phyloP scores from a whole-genome alignment of 1,140 invertebrate genomes.

The Mycetomoellerius zeteki region DNA sequence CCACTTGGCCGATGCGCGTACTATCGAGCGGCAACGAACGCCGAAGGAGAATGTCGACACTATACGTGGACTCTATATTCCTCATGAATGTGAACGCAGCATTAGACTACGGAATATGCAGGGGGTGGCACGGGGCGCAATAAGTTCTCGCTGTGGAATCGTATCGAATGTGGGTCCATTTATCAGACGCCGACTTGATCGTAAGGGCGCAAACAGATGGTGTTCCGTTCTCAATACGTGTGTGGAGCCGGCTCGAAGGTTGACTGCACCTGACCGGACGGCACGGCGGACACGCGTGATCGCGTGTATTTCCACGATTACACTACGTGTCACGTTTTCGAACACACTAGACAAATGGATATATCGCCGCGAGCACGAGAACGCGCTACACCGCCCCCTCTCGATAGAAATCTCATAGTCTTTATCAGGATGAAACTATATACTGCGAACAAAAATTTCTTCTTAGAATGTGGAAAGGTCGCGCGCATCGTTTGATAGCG shows the following conservation, averaged over 20 bases:
- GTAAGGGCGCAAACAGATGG: slow-evolving; percentile 56
- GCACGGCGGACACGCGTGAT: slow-evolving; percentile 66
- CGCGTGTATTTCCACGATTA: slow-evolving; percentile 67
- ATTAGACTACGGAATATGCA: slow-evolving; percentile 42
- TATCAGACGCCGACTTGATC: slow-evolving; percentile 55
- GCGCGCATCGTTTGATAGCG: background rate
- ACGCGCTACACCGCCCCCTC: background rate
- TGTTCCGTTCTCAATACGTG: slow-evolving; percentile 51
- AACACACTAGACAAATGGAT: slow-evolving; percentile 49
- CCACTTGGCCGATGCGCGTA: slow-evolving; percentile 6
- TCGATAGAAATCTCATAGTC: slow-evolving; percentile 60
- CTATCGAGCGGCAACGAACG: slow-evolving; percentile 1
- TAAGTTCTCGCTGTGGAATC: slow-evolving; percentile 52
- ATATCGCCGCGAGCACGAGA: slow-evolving; percentile 58
- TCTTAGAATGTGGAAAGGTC: background rate
- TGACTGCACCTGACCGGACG: slow-evolving; percentile 27
- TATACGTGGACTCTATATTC: slow-evolving; percentile 3
- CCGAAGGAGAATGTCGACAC: background rate
- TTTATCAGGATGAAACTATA: slow-evolving; percentile 43
- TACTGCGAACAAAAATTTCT: slow-evolving; percentile 32
- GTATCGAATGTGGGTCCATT: slow-evolving; percentile 52
- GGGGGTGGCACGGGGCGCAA: background rate
- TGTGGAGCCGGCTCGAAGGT: slow-evolving; percentile 20
- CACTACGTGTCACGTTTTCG: slow-evolving; percentile 59
- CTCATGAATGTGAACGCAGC: slow-evolving; percentile 43